Evolutionary conservation across 2,113 vertebrate genomes (phyloP).

Genomic region (Nipponia nippon): DNA sequence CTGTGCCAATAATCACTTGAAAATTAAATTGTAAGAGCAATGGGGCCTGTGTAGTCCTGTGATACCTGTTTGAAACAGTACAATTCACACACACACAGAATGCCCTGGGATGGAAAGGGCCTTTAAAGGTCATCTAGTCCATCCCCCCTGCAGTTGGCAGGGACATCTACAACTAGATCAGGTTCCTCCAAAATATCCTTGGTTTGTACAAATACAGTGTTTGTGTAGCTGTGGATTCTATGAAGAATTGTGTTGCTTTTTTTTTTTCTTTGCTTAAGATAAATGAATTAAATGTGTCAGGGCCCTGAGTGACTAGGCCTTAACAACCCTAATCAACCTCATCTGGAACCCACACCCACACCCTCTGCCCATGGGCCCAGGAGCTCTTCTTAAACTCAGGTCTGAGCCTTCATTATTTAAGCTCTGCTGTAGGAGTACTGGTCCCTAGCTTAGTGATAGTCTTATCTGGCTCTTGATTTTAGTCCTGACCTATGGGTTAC

Average conservation of each 20-base stretch:
- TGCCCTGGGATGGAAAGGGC: too few relatives aligned
- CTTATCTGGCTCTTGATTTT: rapidly evolving
- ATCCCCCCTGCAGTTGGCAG: too few relatives aligned
- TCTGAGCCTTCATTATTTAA: rapidly evolving
- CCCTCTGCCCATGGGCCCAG: background rate
- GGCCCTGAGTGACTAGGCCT: background rate
- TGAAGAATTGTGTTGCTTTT: background rate
- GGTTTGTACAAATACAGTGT: background rate
- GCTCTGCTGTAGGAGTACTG: rapidly evolving
- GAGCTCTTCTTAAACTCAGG: background rate
- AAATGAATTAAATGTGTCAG: background rate
- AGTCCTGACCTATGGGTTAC: rapidly evolving
- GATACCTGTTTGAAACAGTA: background rate
- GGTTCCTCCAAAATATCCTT: background rate
- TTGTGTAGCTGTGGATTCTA: background rate
- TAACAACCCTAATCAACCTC: background rate
- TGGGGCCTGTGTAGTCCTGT: background rate
- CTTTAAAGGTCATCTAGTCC: too few relatives aligned
- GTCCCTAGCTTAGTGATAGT: rapidly evolving
- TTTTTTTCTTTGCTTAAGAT: background rate
- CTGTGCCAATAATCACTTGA: background rate
- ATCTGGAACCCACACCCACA: background rate
- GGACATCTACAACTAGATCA: too few relatives aligned
- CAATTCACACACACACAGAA: too few relatives aligned
- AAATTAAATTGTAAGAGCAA: background rate